Conservation (phyloP, 2,888 invertebrate genomes). For the Cremastinae sp. region DNA sequence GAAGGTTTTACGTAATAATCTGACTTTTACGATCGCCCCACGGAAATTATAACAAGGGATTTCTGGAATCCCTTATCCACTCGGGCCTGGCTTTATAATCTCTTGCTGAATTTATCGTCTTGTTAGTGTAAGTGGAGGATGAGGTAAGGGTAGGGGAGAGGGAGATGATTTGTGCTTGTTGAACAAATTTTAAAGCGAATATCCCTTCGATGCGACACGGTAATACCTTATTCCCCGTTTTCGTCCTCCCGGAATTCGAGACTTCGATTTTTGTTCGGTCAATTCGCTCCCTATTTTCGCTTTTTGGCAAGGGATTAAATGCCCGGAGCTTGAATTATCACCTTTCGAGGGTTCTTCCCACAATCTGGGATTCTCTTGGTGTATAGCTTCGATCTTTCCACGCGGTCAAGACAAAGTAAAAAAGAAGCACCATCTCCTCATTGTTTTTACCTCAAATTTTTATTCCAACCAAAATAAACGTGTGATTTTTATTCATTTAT, state of each 20-base stretch:
- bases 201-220: conserved; percentile 33
- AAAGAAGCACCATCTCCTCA: no score
- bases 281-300: conserved; percentile 13
- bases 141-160: not conserved
- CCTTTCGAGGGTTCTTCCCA: conserved; percentile 23
- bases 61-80: conserved; percentile 30
- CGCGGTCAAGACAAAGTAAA: conserved; percentile 40
- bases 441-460: no score
- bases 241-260: conserved; percentile 45
- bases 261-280: conserved; percentile 54
- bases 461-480: no score
- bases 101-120: conserved; percentile 38
- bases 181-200: conserved; percentile 41
- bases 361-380: conserved; percentile 28
- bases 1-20: conserved; percentile 25
- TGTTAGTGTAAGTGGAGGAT: conserved; percentile 9
- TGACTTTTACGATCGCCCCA: conserved; percentile 29
- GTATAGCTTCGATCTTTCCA: conserved; percentile 14
- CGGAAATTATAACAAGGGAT: conserved; percentile 27
- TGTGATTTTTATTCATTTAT: no score
- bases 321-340: conserved; percentile 58
- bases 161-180: conserved; percentile 51
- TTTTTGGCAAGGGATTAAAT: conserved; percentile 47
- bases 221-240: conserved; percentile 44
- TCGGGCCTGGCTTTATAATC: conserved; percentile 37